Percentiles rank a stretch among this genome's conserved stretches.
These are phyloP conservation scores for Drosophila sp. DNA, from an alignment of 1,140 invertebrate genomes.

Conservation along the genomic window DNA sequence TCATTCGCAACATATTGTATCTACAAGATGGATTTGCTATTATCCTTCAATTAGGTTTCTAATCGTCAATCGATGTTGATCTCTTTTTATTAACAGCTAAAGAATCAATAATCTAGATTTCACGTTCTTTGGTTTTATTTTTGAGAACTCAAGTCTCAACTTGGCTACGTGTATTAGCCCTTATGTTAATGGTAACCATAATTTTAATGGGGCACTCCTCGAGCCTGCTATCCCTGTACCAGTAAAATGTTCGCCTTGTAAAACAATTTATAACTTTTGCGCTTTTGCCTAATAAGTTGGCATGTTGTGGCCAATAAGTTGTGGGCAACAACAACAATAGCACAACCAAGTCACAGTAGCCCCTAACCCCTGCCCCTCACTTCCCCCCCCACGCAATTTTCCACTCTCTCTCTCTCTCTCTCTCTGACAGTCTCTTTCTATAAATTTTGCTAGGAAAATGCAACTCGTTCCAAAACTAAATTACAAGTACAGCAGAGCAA, in stretches of 20 bases:
- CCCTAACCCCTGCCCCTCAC: not conserved
- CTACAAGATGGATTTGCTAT: not conserved
- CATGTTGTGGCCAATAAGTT: slow-evolving; percentile 80
- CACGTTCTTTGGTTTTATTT: not conserved
- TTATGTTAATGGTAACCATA: slow-evolving; percentile 7
- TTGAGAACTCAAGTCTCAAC: not conserved
- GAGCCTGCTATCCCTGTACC: slow-evolving; percentile 23
- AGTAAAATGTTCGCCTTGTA: slow-evolving; percentile 69
- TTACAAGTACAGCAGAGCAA: slow-evolving; percentile 55
- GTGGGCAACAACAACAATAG: slow-evolving; percentile 47
- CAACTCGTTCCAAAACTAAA: slow-evolving; percentile 64
- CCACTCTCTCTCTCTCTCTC: not conserved
- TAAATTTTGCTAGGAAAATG: slow-evolving; percentile 15
- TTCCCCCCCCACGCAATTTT: too few species aligned
- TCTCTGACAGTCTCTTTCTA: not conserved
- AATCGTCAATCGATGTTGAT: too few species aligned
- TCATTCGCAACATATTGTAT: not conserved
- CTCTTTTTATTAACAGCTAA: too few species aligned
- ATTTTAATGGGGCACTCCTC: not conserved
- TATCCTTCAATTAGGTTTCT: too few species aligned
- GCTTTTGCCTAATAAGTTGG: slow-evolving; percentile 79
- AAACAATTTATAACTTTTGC: slow-evolving; percentile 81
- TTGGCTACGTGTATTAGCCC: slow-evolving; percentile 4
- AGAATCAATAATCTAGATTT: too few species aligned
- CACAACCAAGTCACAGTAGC: not conserved